Base-by-base conservation (phyloP, 2,888 invertebrate species). In the Malthinus flaveolus region DNA sequence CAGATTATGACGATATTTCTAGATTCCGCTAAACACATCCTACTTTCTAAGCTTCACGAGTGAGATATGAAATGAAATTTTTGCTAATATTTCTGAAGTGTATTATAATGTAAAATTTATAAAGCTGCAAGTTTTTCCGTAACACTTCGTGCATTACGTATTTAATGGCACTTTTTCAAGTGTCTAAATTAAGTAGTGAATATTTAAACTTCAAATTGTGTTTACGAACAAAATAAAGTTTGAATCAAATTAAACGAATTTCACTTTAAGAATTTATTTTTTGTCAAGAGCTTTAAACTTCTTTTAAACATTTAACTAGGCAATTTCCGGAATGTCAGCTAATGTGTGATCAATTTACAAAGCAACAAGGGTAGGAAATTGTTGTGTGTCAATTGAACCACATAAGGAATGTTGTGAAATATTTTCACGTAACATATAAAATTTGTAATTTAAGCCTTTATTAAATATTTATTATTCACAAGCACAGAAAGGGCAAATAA, bases 21-120 rank as follows among this genome's bases (percentile, higher is more conserved):
- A 49, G 49, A 49, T 56, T 50, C 54, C 46, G 50, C 49, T 59
- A 59, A 59, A 54, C 46, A 54, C 54, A 45, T 47, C 39, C 54
- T 47, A 11, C 50, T 54, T 47, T 39, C 55, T 42, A 46, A 46
- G 52, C 53, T 49, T 52, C 35, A 53, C 44, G 56, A 56, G 51
- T 60, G 52, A 56, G 55, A 56, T 56, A 60, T 56, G 52, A 56
- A 59, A 60, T 53, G 56, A 49, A 56, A 56, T 60, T 60, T 32
- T 39, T 35, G 15, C 44, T 49, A 49, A 49, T 52, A 42, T 48
- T 33, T 57, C 23, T 45, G 34, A 12, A 49, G 45, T 37, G 23
- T 47, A 53, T 39, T 49, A 46, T 46, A 46, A 57, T 47, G 10
- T 34, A 47, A 32, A 12, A 11, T 12, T n/a, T 32, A 47, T 12